phyloP scores from a whole-genome alignment of 2,797 vertebrate species.

The Zalophus californianus region DNA sequence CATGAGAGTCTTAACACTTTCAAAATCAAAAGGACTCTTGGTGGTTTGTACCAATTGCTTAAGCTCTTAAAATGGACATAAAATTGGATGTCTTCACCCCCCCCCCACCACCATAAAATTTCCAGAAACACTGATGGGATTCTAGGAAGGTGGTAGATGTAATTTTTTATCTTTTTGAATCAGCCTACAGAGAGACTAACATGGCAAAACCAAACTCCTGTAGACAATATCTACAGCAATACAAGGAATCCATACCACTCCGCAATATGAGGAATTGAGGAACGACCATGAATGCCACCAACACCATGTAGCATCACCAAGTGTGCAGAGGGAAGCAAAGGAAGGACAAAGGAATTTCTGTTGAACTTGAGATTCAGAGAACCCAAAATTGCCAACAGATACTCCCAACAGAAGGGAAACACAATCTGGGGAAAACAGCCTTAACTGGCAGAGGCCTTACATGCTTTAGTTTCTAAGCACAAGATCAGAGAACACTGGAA shows the following conservation, averaged over 20 bases:
- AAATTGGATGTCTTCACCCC: background rate
- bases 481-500: background rate
- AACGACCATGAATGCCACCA: background rate
- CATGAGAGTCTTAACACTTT: background rate
- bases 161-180: background rate
- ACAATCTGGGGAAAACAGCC: background rate
- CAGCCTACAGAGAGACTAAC: background rate
- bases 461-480: background rate
- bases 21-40: conserved; percentile 1
- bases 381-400: background rate
- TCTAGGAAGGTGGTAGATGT: background rate
- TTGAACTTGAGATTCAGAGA: background rate
- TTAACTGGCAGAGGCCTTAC: background rate
- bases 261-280: background rate
- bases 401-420: background rate
- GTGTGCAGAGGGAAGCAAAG: background rate
- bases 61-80: background rate
- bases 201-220: background rate
- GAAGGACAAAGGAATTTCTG: background rate
- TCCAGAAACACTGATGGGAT: background rate
- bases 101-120: background rate
- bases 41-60: background rate
- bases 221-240: background rate
- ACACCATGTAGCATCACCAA: background rate
- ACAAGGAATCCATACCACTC: background rate